Evolutionary conservation across 2,113 vertebrate species (phyloP).

Genomic region (Phaethon lepturus): DNA sequence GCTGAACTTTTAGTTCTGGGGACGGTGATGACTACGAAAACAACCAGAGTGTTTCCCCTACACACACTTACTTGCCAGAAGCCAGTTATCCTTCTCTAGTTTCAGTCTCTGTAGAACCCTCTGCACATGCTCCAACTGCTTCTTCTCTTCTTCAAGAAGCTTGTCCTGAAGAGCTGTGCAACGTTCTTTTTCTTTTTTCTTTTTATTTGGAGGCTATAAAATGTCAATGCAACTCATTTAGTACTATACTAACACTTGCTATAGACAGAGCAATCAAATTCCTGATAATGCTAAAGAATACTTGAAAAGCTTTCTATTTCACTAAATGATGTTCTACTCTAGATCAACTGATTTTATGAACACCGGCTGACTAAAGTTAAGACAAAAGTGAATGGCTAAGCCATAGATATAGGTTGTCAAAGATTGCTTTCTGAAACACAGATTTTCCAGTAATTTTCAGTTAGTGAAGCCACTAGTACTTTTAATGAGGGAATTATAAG

Average conservation of each 20-base stretch:
- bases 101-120: conserved; percentile 94
- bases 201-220: conserved; percentile 93
- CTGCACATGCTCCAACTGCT: conserved; percentile 94
- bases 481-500: background rate
- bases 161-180: conserved; percentile 98
- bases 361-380: background rate
- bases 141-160: conserved; percentile 96
- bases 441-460: background rate
- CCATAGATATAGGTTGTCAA: background rate
- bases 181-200: conserved; percentile 98
- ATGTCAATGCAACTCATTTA: background rate
- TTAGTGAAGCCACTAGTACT: background rate
- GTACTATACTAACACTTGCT: background rate
- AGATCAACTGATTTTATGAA: background rate
- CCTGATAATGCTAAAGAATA: background rate
- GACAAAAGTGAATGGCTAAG: background rate
- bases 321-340: background rate
- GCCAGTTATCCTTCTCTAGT: conserved; percentile 98
- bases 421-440: background rate
- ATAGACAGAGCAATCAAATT: background rate
- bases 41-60: background rate
- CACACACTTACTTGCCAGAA: conserved; percentile 91
- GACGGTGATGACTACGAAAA: background rate
- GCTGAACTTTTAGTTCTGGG: background rate
- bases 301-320: background rate